Conservation (phyloP, 2,113 vertebrate species). For the Phoxinus phoxinus region DNA sequence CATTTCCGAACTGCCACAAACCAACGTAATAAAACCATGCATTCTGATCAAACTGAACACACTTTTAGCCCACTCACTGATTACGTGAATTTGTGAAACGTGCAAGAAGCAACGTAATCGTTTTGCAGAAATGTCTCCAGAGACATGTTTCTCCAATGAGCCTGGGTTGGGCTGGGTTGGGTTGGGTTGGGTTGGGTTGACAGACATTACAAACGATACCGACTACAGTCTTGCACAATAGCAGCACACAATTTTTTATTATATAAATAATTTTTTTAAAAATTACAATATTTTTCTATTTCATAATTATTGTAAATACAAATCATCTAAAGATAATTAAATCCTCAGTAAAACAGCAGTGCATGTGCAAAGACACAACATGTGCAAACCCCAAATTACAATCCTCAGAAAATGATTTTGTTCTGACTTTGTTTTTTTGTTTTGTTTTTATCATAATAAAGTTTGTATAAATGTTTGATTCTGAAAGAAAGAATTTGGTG, state of each 20-base stretch:
- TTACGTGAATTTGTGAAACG: too few relatives aligned
- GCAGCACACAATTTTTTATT: slow-evolving; percentile 3
- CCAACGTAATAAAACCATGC: too few relatives aligned
- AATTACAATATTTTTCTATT: not conserved
- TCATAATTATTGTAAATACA: not conserved
- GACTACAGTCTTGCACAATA: not conserved
- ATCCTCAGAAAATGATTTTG: not conserved
- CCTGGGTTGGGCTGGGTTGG: not conserved
- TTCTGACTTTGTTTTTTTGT: not conserved
- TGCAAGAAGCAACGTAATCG: too few relatives aligned
- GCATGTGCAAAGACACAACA: not conserved
- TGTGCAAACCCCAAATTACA: not conserved
- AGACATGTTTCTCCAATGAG: not conserved
- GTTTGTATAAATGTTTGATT: not conserved
- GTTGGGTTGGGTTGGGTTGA: not conserved
- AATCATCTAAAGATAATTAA: not conserved
- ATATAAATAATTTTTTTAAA: not conserved
- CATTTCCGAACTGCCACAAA: too few relatives aligned
- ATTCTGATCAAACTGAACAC: too few relatives aligned
- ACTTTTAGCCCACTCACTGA: too few relatives aligned
- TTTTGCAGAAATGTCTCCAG: too few relatives aligned
- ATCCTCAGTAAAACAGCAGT: not conserved
- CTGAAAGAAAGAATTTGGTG: too few relatives aligned
- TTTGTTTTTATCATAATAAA: too few relatives aligned
- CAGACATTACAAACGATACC: not conserved